Base-by-base conservation (phyloP, 2,113 vertebrate species). In the Ictalurus punctatus region DNA sequence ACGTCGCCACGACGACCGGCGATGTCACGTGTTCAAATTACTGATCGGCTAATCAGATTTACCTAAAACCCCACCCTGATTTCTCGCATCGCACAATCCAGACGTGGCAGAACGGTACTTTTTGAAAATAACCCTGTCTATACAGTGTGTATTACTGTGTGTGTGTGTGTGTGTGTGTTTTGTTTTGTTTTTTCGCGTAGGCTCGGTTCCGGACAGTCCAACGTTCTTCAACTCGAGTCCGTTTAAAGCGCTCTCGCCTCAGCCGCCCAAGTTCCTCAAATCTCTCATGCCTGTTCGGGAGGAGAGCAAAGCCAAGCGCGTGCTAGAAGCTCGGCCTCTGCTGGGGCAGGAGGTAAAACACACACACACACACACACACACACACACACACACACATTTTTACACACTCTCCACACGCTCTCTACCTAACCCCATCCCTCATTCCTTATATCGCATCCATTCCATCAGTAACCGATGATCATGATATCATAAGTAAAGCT, bases 181-280 rank as follows among this genome's bases (percentile, higher is more conserved):
- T 40, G 0, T 71, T 9, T 44, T 10, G 0, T 71, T 9, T 44
- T 10, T 63, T 4, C 34, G 44, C 44, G 23, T 89, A 95, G 95
- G 93, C 92, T 87, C 78, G 87, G 91, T 96, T 90, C 92, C 95
- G 61, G 98, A 99, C 90, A 97, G 95, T 92, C 95, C 97, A 17
- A 96, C 95, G 25, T 95, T 97, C 93, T 97, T 97, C 94, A 95
- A 94, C 90, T 92, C 96, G 89, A 98, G 97, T 92, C 97, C 98
- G 65, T 98, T 99, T 92, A 99, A 99, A 96, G 96, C 95, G 52
- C 97, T 99, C 91, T 97, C 98, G 87, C 97, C 98, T 90, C 98
- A 99, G 90, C 96, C 97, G 8, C 97, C 97, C 12, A 99, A 99
- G 94, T 99, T 99, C 95, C 98, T 99, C 93, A 98, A 98, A 92